Base-by-base conservation (phyloP, 2,888 invertebrate species). In the Pediacus dermestoides region DNA sequence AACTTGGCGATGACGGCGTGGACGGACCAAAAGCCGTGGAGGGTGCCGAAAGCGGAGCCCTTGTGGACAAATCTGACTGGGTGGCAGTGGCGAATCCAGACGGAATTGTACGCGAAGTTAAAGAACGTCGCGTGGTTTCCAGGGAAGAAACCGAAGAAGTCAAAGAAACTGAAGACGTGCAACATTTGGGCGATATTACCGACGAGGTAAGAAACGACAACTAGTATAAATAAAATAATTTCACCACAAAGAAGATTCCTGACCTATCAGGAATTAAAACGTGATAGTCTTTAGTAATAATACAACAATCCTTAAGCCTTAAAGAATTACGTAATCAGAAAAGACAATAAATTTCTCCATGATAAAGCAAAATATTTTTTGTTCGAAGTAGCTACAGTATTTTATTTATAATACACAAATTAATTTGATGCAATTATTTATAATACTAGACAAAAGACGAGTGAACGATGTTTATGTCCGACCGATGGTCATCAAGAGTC, bases 161-260 rank as follows among this genome's bases (percentile, higher is more conserved):
- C 21, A 74, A 82, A 46, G 90, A 91, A 69, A 88, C 85, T 0
- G 90, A 91, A 70, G 88, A 91, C 70, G 77, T 85, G 41, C 82
- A 83, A 56, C 85, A 90, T 61, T 73, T 82, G 37, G 90, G 90
- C 16, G 87, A 90, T 63, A 85, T 90, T 59, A 85, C 88, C 33
- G 90, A 91, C 68, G 82, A 89, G 76, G 91, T 90, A 60, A 78
- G 79, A 30, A 11, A n/a, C n/a, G n/a, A n/a, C n/a, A n/a, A n/a
- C n/a, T n/a, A 34, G 45, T 45, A 37, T 41, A 22, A 37, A 41
- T 25, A 31, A 15, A 34, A 33, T 33, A 16, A 42, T 47, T 46
- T 43, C 42, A 38, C 42, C 44, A 50, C 46, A 38, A 40, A 44
- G 53, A 55, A 48, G 54, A 53, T 52, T 42, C 50, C 46, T 58